phyloP scores from a whole-genome alignment of 2,888 invertebrate genomes.

The Meganola albula region DNA sequence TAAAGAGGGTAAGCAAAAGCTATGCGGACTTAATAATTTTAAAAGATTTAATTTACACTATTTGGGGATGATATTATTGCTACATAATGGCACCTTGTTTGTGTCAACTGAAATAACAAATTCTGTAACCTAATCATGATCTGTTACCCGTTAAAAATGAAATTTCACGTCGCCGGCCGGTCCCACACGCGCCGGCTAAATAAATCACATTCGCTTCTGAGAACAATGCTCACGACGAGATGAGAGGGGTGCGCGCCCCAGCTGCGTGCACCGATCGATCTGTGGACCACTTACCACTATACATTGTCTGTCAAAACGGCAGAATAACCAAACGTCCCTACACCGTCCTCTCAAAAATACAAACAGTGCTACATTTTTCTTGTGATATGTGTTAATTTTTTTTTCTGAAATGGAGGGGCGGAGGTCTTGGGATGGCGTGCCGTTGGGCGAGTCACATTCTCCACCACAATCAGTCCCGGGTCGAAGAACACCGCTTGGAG shows the following conservation, averaged over 20 bases:
- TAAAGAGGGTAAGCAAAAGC: no score
- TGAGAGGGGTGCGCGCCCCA: conserved; percentile 76
- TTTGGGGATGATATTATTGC: no score
- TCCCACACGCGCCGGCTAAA: conserved; percentile 42
- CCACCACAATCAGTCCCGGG: conserved; percentile 81
- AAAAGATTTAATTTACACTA: no score
- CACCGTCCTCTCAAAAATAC: conserved; percentile 24
- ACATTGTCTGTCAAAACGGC: conserved; percentile 59
- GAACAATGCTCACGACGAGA: conserved; percentile 63
- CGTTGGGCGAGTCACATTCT: conserved; percentile 68
- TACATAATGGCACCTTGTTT: no score
- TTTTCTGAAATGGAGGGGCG: conserved; percentile 64
- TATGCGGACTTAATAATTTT: no score
- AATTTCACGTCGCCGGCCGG: conserved; percentile 34
- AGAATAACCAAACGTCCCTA: conserved; percentile 38
- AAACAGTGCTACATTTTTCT: conserved; percentile 25
- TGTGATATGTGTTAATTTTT: conserved; percentile 53
- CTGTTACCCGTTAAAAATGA: conserved; percentile 36
- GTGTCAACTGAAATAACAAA: no score
- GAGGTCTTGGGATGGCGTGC: conserved; percentile 70
- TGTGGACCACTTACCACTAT: conserved; percentile 59
- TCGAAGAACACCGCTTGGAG: conserved; percentile 87
- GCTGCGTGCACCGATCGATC: conserved; percentile 73
- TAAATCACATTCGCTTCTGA: conserved; percentile 65
- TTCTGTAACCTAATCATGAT: conserved; percentile 31